These are phyloP conservation scores for Nerophis lumbriciformis DNA, from an alignment of 2,113 vertebrate genomes.

Conservation along the genomic window DNA sequence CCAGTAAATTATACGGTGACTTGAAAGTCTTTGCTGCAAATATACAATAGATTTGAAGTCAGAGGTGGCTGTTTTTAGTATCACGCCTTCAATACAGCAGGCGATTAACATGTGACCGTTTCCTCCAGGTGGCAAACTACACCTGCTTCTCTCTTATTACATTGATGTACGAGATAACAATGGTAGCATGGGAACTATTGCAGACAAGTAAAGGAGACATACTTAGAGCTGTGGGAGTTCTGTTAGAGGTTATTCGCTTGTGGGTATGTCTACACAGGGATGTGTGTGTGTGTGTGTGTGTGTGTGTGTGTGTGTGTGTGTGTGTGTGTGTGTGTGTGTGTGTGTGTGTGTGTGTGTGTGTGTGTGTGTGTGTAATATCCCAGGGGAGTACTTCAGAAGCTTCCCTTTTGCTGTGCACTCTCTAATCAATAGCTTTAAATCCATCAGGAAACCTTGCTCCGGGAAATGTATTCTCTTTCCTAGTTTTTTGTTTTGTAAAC, in stretches of 20 bases:
- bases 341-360: no score
- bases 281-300: slow-evolving; percentile 9
- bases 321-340: no score
- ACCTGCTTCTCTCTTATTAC: slow-evolving; percentile 52
- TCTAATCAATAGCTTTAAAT: slow-evolving; percentile 37
- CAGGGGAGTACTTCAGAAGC: background rate
- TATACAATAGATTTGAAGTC: slow-evolving; percentile 6
- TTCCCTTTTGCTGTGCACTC: slow-evolving; percentile 4
- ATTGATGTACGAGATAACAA: slow-evolving; percentile 47
- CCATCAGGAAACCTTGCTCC: slow-evolving; percentile 1
- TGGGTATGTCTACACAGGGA: background rate
- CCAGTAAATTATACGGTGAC: slow-evolving; percentile 13
- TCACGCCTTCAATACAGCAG: background rate
- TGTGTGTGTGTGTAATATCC: background rate
- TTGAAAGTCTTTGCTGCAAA: slow-evolving; percentile 24
- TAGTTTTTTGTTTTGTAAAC: no score
- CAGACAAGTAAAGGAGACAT: slow-evolving; percentile 35
- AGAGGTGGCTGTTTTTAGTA: background rate
- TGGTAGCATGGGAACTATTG: slow-evolving; percentile 34
- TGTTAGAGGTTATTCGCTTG: slow-evolving; percentile 6
- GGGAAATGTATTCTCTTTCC: background rate
- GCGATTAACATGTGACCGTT: slow-evolving; percentile 39
- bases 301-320: background rate
- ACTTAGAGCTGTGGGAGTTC: slow-evolving; percentile 17
- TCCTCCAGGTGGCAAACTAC: slow-evolving; percentile 36